phyloP scores from a whole-genome alignment of 30 jellyfish, hydroid and myxozoan species.

The Aurelia sp. region DNA sequence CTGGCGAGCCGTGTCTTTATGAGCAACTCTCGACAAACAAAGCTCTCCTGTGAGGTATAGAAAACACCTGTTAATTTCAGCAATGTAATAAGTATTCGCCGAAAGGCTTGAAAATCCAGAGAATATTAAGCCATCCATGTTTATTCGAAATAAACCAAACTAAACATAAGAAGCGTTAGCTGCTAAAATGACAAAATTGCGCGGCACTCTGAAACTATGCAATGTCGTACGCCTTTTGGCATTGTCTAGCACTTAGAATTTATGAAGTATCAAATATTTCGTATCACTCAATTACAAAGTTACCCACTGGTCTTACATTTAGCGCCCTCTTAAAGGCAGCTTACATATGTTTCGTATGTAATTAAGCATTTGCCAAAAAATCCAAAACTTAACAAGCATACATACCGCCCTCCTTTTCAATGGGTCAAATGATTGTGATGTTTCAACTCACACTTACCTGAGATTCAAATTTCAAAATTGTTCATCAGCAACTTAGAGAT shows the following conservation, averaged over 20 bases:
- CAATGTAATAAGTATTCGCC: neutral
- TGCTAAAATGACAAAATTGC: neutral
- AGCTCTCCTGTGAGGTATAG: slow-evolving; percentile 11
- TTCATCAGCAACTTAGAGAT: neutral
- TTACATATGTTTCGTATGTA: too few species aligned
- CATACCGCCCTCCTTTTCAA: too few species aligned
- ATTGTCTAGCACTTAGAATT: slow-evolving; percentile 42
- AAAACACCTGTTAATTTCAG: neutral
- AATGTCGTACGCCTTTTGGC: too few species aligned
- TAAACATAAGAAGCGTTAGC: neutral
- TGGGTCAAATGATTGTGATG: too few species aligned
- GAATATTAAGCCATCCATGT: neutral
- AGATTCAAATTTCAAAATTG: too few species aligned
- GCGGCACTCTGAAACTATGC: neutral
- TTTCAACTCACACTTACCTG: too few species aligned
- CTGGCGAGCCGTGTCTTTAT: slow-evolving; percentile 1
- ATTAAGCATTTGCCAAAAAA: too few species aligned
- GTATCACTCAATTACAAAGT: slow-evolving; percentile 50
- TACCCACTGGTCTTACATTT: neutral
- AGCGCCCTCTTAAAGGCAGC: too few species aligned
- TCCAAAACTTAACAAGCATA: too few species aligned
- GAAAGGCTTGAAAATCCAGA: neutral
- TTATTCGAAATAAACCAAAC: neutral
- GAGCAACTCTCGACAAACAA: slow-evolving; percentile 5
- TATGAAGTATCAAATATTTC: slow-evolving; percentile 35